A percentile compares a stretch with the other conserved stretches of the same genome.
phyloP scores from a whole-genome alignment of 2,113 vertebrate species.

The Ornithorhynchus anatinus region DNA sequence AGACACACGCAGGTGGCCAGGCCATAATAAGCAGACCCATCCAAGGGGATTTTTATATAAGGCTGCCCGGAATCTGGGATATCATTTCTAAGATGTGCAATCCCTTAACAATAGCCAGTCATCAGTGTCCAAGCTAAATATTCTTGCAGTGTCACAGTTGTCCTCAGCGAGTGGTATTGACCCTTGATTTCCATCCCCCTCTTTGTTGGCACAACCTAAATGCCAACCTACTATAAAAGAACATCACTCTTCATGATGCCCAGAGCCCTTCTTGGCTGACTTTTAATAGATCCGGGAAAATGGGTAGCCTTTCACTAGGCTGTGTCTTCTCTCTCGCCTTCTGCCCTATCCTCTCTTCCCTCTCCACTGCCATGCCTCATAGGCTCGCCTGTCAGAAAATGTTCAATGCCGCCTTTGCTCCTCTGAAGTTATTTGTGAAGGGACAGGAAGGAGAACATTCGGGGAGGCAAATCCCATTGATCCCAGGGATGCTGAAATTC shows the following conservation, averaged over 20 bases:
- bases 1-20: no score
- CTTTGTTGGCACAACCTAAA: background rate
- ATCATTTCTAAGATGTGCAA: background rate
- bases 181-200: background rate
- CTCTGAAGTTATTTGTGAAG: background rate
- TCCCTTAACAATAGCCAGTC: background rate
- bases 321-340: background rate
- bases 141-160: constrained; percentile 13
- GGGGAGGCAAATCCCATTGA: no score
- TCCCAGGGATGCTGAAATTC: background rate
- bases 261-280: background rate
- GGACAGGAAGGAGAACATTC: rapidly evolving
- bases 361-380: no score
- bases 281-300: background rate
- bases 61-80: no score
- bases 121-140: background rate
- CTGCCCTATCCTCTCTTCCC: background rate
- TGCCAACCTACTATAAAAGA: background rate
- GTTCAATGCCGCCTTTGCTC: background rate
- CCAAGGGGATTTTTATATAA: no score
- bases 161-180: background rate
- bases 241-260: background rate
- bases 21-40: no score
- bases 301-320: background rate
- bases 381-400: background rate